Evolutionary conservation across 2,888 invertebrate genomes (phyloP), one percentile per base, ranked within the genome.

Genomic region (Nymphalis urticae): DNA sequence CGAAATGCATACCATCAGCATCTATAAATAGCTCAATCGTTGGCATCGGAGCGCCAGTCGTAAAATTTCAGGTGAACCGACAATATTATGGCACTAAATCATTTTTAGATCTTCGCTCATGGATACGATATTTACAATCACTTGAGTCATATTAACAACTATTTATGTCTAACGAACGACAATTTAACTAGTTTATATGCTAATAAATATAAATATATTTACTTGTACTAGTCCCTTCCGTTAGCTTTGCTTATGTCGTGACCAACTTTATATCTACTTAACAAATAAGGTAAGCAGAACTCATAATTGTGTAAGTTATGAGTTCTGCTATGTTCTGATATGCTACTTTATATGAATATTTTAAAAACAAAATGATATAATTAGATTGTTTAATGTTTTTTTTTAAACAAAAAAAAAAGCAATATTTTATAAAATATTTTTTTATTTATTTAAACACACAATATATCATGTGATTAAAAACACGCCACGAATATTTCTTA

Each of bases 61-160:
- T 76, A 73, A 76, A 76, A 62, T 64, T 71, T 74, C 76, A 76
- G 76, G 76, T 76, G 74, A 75, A 74, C 73, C 75, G 67, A 72
- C 73, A 72, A 72, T 74, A 71, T 69, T 67, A 70, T 70, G 59
- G 66, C 70, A 66, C 60, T 75, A 76, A 74, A 75, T 76, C 73
- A 73, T 62, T 64, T 73, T 69, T 65, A 73, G 73, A 58, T 70
- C 72, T 69, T 58, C 59, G 56, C 48, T 62, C 48, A 48, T 64
- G 60, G 48, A 68, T 21, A 54, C 48, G 48, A 17, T 16, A 56
- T 56, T 64, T 48, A 64, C 64, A 48, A 64, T 48, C 64, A 24
- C 54, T 64, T 24, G 17, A 42, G 63, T 54, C 56, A 27, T 54
- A 56, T 21, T 56, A 32, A 32, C 56, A 56, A 36, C n/a, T 50